phyloP scores from a whole-genome alignment of 2,797 vertebrate genomes.

The Hippocampus kuda region DNA sequence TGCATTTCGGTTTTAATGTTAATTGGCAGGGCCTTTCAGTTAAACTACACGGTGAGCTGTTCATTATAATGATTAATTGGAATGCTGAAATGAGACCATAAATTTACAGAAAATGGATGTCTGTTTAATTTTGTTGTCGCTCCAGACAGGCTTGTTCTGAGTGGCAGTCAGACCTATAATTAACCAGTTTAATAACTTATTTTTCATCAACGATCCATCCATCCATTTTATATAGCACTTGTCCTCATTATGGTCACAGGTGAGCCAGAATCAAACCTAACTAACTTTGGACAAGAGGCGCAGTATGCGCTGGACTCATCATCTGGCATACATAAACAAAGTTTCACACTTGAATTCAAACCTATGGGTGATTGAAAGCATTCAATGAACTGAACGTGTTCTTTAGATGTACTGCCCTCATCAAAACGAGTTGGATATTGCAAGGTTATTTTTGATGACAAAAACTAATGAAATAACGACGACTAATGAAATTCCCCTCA shows the following conservation, averaged over 20 bases:
- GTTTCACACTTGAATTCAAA: not conserved
- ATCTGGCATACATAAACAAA: not conserved
- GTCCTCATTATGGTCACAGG: not conserved
- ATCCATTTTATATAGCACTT: not conserved
- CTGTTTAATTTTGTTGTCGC: not conserved
- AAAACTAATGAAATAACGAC: too few species aligned
- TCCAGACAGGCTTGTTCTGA: slow-evolving; percentile 26
- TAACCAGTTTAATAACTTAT: not conserved
- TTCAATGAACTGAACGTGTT: not conserved
- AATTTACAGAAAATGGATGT: slow-evolving; percentile 1
- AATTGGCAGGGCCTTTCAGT: slow-evolving; percentile 25
- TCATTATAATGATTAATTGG: slow-evolving; percentile 43
- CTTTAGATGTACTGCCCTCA: too few species aligned
- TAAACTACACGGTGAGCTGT: slow-evolving; percentile 27
- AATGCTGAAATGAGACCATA: not conserved
- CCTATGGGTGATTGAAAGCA: not conserved
- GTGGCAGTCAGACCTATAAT: slow-evolving; percentile 2
- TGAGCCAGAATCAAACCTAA: not conserved
- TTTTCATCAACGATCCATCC: not conserved
- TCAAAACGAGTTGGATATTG: too few species aligned
- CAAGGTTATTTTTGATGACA: too few species aligned
- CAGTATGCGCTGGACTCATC: not conserved
- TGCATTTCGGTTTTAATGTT: slow-evolving; percentile 34
- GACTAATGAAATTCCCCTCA: too few species aligned
- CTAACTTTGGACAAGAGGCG: not conserved